These are phyloP conservation scores for Caenorhabditis brenneri DNA, from an alignment of 1,140 invertebrate genomes.

Conservation along the genomic window DNA sequence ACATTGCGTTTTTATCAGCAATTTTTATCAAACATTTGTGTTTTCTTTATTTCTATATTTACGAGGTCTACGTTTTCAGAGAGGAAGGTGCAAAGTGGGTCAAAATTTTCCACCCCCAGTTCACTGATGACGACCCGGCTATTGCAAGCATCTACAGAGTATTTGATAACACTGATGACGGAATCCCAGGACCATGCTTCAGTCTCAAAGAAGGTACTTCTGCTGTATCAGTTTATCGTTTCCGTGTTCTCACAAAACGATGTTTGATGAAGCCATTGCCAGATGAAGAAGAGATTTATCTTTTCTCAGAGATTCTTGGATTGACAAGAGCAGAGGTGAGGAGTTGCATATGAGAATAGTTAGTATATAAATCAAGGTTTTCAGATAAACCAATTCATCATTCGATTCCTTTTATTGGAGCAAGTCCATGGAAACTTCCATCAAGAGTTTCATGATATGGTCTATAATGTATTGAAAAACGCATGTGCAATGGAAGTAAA, in stretches of 20 bases:
- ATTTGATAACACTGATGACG: constrained; percentile 18
- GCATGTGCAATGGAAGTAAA: neutral
- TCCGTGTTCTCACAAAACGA: neutral
- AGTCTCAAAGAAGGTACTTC: neutral
- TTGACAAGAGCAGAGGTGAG: neutral
- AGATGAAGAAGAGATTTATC: neutral
- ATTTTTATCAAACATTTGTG: neutral
- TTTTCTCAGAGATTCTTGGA: neutral
- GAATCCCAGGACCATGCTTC: neutral
- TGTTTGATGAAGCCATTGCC: neutral
- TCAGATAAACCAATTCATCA: neutral
- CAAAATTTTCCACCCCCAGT: neutral
- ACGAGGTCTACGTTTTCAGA: neutral
- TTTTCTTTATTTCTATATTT: neutral
- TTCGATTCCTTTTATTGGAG: neutral
- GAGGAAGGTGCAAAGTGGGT: constrained; percentile 11
- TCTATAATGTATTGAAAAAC: neutral
- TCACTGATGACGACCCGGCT: neutral
- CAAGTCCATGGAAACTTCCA: neutral
- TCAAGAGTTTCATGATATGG: neutral
- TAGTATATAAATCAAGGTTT: neutral
- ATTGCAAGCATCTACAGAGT: neutral
- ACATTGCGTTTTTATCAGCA: neutral
- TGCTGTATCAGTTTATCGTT: neutral
- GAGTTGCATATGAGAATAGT: neutral